A percentile compares a stretch with the other conserved stretches of the same genome.
Conservation (phyloP, 2,113 vertebrate genomes). For the Empidonax alnorum region DNA sequence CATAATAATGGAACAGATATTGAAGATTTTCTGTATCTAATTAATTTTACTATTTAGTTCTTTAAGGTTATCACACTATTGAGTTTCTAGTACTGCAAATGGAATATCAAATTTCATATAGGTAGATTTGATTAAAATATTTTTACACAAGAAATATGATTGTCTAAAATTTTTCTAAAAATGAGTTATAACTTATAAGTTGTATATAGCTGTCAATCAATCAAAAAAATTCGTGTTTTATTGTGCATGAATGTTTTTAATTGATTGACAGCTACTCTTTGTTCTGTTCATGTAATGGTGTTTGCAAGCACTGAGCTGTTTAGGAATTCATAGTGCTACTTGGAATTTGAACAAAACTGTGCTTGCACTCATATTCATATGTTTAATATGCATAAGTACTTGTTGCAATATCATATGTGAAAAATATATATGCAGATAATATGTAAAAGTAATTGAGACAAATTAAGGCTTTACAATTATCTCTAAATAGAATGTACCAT, state of each 20-base stretch:
- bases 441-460: background rate
- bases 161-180: background rate
- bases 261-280: background rate
- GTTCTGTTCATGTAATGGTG: background rate
- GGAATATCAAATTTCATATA: background rate
- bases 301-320: background rate
- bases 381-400: background rate
- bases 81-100: background rate
- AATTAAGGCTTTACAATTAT: background rate
- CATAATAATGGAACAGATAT: background rate
- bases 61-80: background rate
- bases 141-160: background rate
- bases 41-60: background rate
- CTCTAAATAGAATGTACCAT: background rate
- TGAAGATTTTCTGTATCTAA: background rate
- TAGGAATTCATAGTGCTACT: background rate
- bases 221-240: too few relatives aligned
- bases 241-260: background rate
- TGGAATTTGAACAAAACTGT: background rate
- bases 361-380: background rate
- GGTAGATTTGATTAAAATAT: background rate
- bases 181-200: background rate
- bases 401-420: background rate
- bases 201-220: too few relatives aligned
- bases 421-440: background rate